These are phyloP conservation scores for Hyalella azteca DNA, from an alignment of 2,888 invertebrate species.

Conservation along the genomic window DNA sequence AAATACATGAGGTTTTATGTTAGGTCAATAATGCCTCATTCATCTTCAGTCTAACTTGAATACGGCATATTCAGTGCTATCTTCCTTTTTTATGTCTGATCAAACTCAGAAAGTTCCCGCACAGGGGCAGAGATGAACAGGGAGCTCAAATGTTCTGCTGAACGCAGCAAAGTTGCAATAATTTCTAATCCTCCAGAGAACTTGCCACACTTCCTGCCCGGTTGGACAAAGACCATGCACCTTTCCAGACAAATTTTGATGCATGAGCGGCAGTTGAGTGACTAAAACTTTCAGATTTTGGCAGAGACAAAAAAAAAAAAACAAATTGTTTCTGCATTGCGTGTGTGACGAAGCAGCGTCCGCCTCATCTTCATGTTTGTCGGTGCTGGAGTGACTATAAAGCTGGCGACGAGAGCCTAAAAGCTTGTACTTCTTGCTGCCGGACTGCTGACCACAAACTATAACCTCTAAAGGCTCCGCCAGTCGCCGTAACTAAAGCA, in stretches of 20 bases:
- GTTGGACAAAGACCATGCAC: neutral
- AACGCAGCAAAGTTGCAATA: neutral
- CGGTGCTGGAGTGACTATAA: neutral
- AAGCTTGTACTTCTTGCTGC: no score
- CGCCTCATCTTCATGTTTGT: neutral
- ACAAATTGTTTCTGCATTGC: constrained; percentile 11
- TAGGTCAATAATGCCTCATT: no score
- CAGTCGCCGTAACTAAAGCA: no score
- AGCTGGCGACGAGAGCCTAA: neutral
- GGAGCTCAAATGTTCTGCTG: neutral
- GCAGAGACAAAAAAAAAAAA: neutral
- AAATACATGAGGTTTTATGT: no score
- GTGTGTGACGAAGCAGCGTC: neutral
- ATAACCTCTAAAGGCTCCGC: no score
- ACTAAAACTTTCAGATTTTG: constrained; percentile 19
- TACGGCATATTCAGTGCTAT: no score
- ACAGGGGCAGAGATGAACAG: neutral
- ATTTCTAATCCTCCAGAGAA: neutral
- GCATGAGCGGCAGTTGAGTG: neutral
- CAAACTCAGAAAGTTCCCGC: no score
- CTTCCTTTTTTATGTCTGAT: no score
- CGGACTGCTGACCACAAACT: no score
- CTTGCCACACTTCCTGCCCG: no score
- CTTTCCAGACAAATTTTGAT: neutral
- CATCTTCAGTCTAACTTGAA: no score